A percentile compares a stretch with the other conserved stretches of the same genome.
Conservation (phyloP, 2,113 vertebrate species). For the Paramormyrops kingsleyae region DNA sequence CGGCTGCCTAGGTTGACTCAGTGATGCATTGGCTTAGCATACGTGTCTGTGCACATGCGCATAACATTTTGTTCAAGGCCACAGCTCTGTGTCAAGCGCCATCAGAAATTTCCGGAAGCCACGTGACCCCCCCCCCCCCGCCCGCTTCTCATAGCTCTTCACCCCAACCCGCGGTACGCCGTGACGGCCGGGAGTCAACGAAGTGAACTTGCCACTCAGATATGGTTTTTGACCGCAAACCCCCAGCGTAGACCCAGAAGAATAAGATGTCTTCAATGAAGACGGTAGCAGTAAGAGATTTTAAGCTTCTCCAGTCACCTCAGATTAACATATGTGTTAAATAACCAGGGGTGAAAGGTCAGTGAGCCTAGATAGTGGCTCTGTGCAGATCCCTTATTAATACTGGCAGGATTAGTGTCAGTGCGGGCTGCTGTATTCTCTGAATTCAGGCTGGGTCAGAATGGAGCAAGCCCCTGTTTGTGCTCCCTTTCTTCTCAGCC, state of each 20-base stretch:
- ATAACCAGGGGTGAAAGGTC: neutral
- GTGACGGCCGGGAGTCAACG: neutral
- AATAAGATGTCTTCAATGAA: neutral
- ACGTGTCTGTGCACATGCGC: neutral
- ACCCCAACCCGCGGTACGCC: neutral
- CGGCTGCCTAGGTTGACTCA: neutral
- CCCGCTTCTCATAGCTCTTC: neutral
- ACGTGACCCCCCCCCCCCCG: neutral
- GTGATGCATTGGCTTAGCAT: neutral
- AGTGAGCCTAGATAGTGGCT: neutral
- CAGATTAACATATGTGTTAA: neutral
- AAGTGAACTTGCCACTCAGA: neutral
- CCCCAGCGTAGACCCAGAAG: neutral
- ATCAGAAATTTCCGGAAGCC: neutral
- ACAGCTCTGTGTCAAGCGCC: neutral
- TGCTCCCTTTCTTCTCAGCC: neutral
- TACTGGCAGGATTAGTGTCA: neutral
- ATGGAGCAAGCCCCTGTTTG: slow-evolving; percentile 32
- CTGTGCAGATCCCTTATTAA: neutral
- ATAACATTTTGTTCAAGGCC: neutral
- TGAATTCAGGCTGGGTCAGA: slow-evolving; percentile 21
- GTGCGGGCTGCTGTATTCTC: neutral
- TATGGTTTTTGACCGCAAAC: neutral
- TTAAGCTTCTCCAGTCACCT: neutral
- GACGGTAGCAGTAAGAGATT: neutral